A percentile compares a stretch with the other conserved stretches of the same genome.
Evolutionary conservation across 2,113 vertebrate species (phyloP).

Genomic region (Ageneiosus marmoratus): DNA sequence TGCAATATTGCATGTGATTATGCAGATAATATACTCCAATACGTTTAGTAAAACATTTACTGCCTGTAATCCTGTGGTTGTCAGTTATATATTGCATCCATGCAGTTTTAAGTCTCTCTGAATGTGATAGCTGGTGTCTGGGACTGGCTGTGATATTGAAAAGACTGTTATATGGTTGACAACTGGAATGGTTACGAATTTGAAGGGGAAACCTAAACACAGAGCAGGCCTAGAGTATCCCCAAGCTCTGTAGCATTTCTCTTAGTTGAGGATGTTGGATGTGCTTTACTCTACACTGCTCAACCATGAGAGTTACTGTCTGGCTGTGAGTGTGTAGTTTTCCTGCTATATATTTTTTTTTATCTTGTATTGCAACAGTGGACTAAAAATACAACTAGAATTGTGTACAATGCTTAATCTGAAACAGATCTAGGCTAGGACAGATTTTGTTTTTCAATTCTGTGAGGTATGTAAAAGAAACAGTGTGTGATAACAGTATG

Average conservation of each 20-base stretch:
- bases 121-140: neutral
- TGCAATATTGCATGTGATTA: neutral
- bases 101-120: neutral
- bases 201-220: neutral
- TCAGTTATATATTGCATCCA: neutral
- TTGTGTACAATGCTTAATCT: neutral
- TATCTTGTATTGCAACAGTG: slow-evolving; percentile 2
- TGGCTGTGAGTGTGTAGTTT: neutral
- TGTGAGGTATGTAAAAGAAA: too few relatives aligned
- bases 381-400: neutral
- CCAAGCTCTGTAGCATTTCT: neutral
- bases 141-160: neutral
- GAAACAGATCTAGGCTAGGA: neutral
- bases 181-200: neutral
- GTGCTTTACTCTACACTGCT: neutral
- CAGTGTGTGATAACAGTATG: too few relatives aligned
- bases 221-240: neutral
- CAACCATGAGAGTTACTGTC: slow-evolving; percentile 7
- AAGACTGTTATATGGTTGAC: slow-evolving; percentile 4
- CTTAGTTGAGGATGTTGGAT: neutral
- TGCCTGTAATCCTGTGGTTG: neutral
- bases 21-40: neutral
- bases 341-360: neutral
- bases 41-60: neutral
- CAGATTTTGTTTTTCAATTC: neutral